Percentiles rank a stretch among this genome's conserved stretches.
Conservation (phyloP, 2,113 vertebrate species). For the Xenus cinereus region DNA sequence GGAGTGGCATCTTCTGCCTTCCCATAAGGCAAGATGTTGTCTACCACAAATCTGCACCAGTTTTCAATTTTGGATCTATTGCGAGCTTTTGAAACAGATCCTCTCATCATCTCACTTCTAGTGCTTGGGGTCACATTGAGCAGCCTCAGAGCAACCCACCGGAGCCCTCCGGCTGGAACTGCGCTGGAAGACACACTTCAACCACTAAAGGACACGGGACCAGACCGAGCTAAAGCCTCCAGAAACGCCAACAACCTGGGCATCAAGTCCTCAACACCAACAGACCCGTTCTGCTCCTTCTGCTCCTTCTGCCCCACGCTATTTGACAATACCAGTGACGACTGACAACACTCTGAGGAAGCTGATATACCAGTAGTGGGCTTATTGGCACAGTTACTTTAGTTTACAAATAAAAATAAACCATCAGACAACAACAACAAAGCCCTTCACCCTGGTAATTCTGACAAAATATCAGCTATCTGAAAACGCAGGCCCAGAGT, state of each 20-base stretch:
- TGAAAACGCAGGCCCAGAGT: not conserved
- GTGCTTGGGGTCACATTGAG: rapidly evolving
- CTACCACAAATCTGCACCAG: not conserved
- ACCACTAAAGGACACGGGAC: rapidly evolving
- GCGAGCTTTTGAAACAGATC: not conserved
- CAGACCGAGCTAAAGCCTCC: not conserved
- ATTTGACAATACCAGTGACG: not conserved
- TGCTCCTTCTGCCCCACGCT: not conserved
- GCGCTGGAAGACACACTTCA: not conserved
- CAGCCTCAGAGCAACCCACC: too few relatives aligned
- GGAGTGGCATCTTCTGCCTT: not conserved
- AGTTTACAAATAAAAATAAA: not conserved
- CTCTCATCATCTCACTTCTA: too few relatives aligned
- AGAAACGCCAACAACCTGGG: not conserved
- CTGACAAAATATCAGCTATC: not conserved
- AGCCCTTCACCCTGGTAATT: not conserved
- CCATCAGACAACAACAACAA: not conserved
- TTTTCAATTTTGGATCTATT: not conserved
- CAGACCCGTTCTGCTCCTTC: not conserved
- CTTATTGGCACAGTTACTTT: not conserved
- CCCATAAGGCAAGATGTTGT: not conserved
- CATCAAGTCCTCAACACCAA: not conserved
- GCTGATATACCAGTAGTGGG: rapidly evolving
- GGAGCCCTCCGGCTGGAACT: not conserved
- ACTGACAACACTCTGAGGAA: not conserved